Evolutionary conservation across 2,888 invertebrate genomes (phyloP).

Genomic region (Cyclophora albipunctata): DNA sequence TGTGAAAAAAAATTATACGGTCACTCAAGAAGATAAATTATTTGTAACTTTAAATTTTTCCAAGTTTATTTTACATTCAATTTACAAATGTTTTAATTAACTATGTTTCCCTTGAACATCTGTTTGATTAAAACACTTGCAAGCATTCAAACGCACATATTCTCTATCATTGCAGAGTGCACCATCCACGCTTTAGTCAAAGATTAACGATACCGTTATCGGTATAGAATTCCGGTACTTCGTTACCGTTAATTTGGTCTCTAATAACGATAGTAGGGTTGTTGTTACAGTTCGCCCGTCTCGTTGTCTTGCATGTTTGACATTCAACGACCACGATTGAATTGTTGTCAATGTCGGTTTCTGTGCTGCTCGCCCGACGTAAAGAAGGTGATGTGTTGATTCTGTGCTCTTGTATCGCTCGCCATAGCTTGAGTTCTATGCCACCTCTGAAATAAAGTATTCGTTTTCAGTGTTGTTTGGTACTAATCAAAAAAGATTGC

Average conservation of each 20-base stretch:
- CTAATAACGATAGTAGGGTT: conserved; percentile 59
- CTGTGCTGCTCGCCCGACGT: conserved; percentile 58
- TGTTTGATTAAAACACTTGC: background rate
- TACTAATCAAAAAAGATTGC: no score
- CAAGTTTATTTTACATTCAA: no score
- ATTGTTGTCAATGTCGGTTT: conserved; percentile 63
- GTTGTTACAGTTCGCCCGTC: conserved; percentile 27
- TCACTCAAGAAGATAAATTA: no score
- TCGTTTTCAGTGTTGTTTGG: no score
- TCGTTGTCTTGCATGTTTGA: conserved; percentile 45
- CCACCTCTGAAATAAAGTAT: conserved; percentile 78
- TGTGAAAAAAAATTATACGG: no score
- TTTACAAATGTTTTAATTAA: no score
- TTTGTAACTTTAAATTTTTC: no score
- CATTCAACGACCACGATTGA: conserved; percentile 67
- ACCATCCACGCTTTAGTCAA: conserved; percentile 71
- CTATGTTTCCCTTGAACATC: no score
- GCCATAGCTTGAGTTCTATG: conserved; percentile 89
- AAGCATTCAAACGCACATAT: background rate
- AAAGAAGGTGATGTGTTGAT: conserved; percentile 36
- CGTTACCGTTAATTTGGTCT: conserved; percentile 49
- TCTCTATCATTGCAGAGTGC: conserved; percentile 56
- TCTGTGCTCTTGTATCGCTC: conserved; percentile 81
- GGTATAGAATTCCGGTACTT: conserved; percentile 41
- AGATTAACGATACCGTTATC: conserved; percentile 54